A percentile compares a stretch with the other conserved stretches of the same genome.
Evolutionary conservation across 2,113 vertebrate species (phyloP).

Genomic region (Atractosteus spatula): DNA sequence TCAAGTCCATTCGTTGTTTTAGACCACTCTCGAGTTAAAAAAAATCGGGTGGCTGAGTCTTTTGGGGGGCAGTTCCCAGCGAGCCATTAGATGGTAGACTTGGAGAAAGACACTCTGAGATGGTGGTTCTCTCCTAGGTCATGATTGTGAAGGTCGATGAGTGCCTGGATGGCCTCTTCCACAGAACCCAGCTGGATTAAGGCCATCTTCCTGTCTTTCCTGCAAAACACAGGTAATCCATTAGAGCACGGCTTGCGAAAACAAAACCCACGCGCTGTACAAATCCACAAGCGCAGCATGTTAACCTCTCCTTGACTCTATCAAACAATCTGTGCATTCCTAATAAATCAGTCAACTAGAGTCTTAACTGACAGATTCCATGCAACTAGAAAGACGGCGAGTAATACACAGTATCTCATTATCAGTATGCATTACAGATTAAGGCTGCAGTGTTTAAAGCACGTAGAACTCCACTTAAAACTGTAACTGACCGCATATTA

Average conservation of each 20-base stretch:
- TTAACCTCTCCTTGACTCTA: too few relatives aligned
- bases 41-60: constrained; percentile 7
- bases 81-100: constrained; percentile 59
- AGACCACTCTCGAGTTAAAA: neutral
- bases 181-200: constrained; percentile 70
- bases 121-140: constrained; percentile 70
- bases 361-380: too few relatives aligned
- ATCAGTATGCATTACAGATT: too few relatives aligned
- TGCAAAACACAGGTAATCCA: constrained; percentile 36
- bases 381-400: too few relatives aligned
- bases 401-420: too few relatives aligned
- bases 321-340: too few relatives aligned
- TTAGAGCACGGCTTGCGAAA: neutral
- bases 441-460: too few relatives aligned
- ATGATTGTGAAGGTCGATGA: constrained; percentile 71
- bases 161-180: constrained; percentile 70
- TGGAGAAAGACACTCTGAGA: constrained; percentile 73
- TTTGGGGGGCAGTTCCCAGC: neutral
- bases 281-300: too few relatives aligned
- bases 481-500: too few relatives aligned
- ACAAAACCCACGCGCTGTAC: too few relatives aligned
- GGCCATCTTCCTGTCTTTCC: constrained; percentile 69
- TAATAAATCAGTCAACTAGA: too few relatives aligned
- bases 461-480: too few relatives aligned
- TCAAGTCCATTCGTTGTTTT: constrained; percentile 10